Evolutionary conservation across 2,888 invertebrate species (phyloP), one percentile per base, ranked within the genome.

Genomic region (Barypeithes pellucidus): DNA sequence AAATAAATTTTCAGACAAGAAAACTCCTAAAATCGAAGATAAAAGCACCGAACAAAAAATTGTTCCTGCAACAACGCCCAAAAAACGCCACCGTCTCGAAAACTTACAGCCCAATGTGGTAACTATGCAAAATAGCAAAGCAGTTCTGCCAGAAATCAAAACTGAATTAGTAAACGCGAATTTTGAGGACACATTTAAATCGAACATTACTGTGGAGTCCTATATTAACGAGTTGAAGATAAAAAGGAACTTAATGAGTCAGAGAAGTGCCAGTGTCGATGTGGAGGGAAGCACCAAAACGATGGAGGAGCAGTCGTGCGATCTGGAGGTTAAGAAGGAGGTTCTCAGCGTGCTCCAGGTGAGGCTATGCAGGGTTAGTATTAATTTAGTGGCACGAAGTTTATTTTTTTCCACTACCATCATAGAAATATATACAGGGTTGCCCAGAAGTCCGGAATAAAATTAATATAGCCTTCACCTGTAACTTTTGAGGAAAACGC

Each of bases 1-100:
- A 57, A 88, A 85, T 72, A 85, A 86, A 79, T 88, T 86, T 76
- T 80, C 85, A 3, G 78, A 85, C 16, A 79, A 80, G 67, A 62
- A 76, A 33, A n/a, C 75, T 80, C 61, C 68, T 36, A 57, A 72
- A 54, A 77, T 74, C 47, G 79, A 80, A 71, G 80, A 81, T 62
- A 78, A 77, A 54, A 24, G 73, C 4, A 72, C 71, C 50, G 67
- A 75, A 14, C 66, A 72, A 11, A 81, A 77, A 45, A 81, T 82
- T n/a, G 83, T 85, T 12, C 29, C 50, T 3, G 84, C 87, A 20
- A 91, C 92, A 0, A 93, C 93, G 0, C 93, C 93, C 0, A 94
- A 93, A 80, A 94, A 94, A 81, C 88, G 93, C 0, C 93, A 93
- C 81, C 86, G 93, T 75, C 81, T 92, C 62, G 93, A 93, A 85